A percentile compares a stretch with the other conserved stretches of the same genome.
Conservation (phyloP, 2,797 vertebrate genomes). For the Pachyuromys duprasi region DNA sequence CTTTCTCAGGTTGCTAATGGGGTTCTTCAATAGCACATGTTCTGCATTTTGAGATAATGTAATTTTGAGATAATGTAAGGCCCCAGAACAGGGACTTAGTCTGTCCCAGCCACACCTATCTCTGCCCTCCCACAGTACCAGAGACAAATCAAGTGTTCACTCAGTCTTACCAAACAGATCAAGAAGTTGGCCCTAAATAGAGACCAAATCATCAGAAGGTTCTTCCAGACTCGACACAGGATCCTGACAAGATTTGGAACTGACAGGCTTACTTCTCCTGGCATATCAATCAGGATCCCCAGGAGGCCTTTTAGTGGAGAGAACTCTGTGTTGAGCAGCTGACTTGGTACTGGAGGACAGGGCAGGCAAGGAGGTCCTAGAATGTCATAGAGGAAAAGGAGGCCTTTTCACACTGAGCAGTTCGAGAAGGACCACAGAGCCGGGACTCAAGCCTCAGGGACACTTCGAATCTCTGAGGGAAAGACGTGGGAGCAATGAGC, state of each 20-base stretch:
- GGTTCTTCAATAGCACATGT: too few species aligned
- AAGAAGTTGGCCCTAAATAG: neutral
- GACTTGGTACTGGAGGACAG: too few species aligned
- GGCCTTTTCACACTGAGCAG: neutral
- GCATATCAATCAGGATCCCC: accelerated
- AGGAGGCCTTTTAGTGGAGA: neutral
- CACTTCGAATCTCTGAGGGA: neutral
- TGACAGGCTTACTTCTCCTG: neutral
- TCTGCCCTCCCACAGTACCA: neutral
- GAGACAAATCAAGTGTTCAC: neutral
- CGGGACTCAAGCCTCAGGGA: neutral
- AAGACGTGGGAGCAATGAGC: neutral
- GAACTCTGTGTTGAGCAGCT: neutral
- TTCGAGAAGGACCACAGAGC: neutral
- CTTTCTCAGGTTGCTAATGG: too few species aligned
- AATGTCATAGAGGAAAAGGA: neutral
- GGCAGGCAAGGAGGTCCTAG: neutral
- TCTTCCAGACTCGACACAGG: neutral
- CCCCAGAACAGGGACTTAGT: neutral
- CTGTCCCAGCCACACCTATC: accelerated
- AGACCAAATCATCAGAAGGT: neutral
- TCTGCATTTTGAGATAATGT: neutral
- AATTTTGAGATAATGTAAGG: neutral
- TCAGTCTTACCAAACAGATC: neutral
- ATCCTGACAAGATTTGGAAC: neutral